A percentile compares a stretch with the other conserved stretches of the same genome.
Evolutionary conservation across 2,797 vertebrate species (phyloP).

Genomic region (Eremophila alpestris): DNA sequence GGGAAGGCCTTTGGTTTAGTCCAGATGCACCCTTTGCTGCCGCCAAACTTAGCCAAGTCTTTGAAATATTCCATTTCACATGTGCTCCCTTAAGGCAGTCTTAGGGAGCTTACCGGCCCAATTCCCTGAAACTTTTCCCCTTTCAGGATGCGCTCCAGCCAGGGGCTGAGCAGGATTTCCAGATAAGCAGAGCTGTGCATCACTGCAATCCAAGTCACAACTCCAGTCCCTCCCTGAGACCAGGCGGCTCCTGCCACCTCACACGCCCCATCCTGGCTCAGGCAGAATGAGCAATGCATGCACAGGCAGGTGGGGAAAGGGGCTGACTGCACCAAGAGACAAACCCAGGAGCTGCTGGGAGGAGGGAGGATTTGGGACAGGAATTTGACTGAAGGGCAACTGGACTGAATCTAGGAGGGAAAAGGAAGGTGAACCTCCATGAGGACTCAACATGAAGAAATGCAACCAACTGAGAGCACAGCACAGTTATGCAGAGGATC

Average conservation of each 20-base stretch:
- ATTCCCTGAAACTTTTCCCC: not conserved
- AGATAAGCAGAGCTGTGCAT: slow-evolving; percentile 19
- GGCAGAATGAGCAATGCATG: not conserved
- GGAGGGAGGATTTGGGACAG: not conserved
- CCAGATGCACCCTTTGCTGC: slow-evolving; percentile 33
- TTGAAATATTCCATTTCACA: slow-evolving; percentile 35
- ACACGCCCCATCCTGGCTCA: not conserved
- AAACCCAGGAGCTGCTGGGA: not conserved
- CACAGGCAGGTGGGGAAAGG: not conserved
- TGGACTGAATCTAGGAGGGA: not conserved
- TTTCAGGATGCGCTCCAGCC: not conserved
- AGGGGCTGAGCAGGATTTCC: not conserved
- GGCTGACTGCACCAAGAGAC: not conserved
- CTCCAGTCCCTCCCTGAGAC: not conserved
- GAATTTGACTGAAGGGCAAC: not conserved
- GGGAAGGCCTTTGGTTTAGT: slow-evolving; percentile 45
- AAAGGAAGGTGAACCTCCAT: not conserved
- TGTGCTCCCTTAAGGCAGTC: slow-evolving; percentile 16
- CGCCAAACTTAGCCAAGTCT: slow-evolving; percentile 31
- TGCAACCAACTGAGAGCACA: accelerated
- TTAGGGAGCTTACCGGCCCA: not conserved
- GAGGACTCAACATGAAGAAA: not conserved
- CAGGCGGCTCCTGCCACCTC: not conserved
- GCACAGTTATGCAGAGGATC: not conserved
- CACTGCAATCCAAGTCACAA: not conserved